These are phyloP conservation scores for Pemphredon lugubris DNA, from an alignment of 2,888 invertebrate genomes.

Conservation along the genomic window DNA sequence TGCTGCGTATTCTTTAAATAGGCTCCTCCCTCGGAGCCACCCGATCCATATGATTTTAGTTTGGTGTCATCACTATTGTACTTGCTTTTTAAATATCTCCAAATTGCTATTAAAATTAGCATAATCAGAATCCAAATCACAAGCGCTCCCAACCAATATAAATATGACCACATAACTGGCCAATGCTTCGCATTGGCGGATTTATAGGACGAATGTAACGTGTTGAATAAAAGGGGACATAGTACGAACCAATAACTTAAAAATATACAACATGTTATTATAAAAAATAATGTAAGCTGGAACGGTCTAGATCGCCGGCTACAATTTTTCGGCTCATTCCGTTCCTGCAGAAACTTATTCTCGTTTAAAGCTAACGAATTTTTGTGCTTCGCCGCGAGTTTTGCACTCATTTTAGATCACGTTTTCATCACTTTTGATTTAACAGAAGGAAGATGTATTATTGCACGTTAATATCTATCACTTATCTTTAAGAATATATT, in stretches of 20 bases:
- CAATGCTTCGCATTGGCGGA: slow-evolving; percentile 25
- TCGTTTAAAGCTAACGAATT: slow-evolving; percentile 35
- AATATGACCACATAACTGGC: slow-evolving; percentile 53
- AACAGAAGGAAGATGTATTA: neutral
- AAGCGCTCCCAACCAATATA: slow-evolving; percentile 67
- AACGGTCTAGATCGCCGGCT: neutral
- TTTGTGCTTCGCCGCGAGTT: slow-evolving; percentile 39
- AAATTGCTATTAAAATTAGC: slow-evolving; percentile 44
- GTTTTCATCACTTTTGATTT: neutral
- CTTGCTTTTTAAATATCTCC: slow-evolving; percentile 28
- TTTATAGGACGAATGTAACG: slow-evolving; percentile 7
- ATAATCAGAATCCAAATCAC: slow-evolving; percentile 65
- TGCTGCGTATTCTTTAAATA: neutral
- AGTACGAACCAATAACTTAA: slow-evolving; percentile 78
- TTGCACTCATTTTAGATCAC: slow-evolving; percentile 39
- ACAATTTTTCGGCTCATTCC: slow-evolving; percentile 10
- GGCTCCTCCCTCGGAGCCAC: neutral
- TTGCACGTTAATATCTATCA: neutral
- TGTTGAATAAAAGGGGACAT: slow-evolving; percentile 68
- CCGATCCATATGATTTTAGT: slow-evolving; percentile 43
- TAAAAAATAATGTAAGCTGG: slow-evolving; percentile 33
- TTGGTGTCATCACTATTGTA: neutral
- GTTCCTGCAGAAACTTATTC: slow-evolving; percentile 5
- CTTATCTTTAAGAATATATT: neutral
- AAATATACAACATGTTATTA: slow-evolving; percentile 59